These are phyloP conservation scores for Coecobrya sp. DNA, from an alignment of 2,888 invertebrate genomes.

Conservation along the genomic window DNA sequence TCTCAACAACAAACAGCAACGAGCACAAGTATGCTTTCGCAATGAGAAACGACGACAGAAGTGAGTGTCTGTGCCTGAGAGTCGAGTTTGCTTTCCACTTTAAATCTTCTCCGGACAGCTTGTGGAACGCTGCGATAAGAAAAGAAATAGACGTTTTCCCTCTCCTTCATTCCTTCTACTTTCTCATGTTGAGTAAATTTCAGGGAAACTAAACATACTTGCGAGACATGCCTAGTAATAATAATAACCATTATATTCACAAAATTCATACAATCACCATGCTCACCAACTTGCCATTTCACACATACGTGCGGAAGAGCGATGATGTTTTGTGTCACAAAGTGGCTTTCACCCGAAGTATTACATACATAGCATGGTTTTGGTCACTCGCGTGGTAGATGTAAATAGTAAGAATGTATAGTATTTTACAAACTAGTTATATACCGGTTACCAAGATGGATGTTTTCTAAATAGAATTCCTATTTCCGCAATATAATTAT, in stretches of 20 bases:
- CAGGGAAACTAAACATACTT: not conserved
- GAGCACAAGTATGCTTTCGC: not conserved
- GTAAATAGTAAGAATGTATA: too few relatives aligned
- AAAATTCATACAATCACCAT: not conserved
- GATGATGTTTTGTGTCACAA: not conserved
- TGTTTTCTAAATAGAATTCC: too few relatives aligned
- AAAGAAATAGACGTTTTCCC: constrained; percentile 40
- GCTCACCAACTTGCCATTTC: not conserved
- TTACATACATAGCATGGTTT: not conserved
- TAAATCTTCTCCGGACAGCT: constrained; percentile 76
- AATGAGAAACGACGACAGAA: constrained; percentile 41
- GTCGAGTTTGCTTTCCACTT: constrained; percentile 61
- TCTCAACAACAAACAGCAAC: constrained; percentile 41
- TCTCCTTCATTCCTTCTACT: not conserved
- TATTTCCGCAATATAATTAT: too few relatives aligned
- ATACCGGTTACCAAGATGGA: not conserved
- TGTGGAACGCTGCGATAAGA: constrained; percentile 77
- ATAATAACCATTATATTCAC: constrained; percentile 10
- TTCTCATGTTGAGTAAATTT: not conserved
- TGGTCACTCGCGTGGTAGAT: too few relatives aligned
- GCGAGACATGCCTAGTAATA: not conserved
- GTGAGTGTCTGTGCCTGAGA: constrained; percentile 56
- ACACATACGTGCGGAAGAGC: not conserved
- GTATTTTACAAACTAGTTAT: not conserved
- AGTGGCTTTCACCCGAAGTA: not conserved